Evolutionary conservation across 2,797 vertebrate genomes (phyloP).

Genomic region (Sebastes wilsoni): DNA sequence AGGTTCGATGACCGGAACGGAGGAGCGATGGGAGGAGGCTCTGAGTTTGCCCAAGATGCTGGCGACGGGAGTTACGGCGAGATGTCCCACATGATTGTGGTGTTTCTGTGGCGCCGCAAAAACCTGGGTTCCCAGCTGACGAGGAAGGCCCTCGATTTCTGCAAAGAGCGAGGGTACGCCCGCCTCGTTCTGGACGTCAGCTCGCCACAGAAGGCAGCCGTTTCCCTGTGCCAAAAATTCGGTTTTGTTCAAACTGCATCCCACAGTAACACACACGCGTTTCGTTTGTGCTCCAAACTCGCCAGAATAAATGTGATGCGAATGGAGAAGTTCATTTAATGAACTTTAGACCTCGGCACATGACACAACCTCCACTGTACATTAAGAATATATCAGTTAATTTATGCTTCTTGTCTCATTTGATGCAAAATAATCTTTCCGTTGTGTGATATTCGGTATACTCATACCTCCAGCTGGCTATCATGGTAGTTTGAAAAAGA

Average conservation of each 20-base stretch:
- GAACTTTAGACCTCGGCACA: background rate
- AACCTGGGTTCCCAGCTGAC: constrained; percentile 61
- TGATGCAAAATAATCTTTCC: background rate
- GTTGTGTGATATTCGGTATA: background rate
- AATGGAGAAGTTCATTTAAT: constrained; percentile 76
- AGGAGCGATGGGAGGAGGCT: background rate
- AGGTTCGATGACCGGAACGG: constrained; percentile 60
- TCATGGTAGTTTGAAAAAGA: constrained; percentile 15
- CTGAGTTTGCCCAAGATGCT: background rate
- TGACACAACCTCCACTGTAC: background rate
- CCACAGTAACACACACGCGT: constrained; percentile 60
- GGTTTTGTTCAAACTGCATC: constrained; percentile 70
- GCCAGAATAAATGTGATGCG: constrained; percentile 68
- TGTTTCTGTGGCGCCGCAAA: constrained; percentile 54
- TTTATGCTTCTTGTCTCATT: constrained; percentile 36
- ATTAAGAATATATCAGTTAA: constrained; percentile 30
- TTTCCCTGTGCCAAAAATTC: constrained; percentile 59
- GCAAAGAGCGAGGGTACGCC: constrained; percentile 65
- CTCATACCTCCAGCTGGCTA: background rate
- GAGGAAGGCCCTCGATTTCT: constrained; percentile 71
- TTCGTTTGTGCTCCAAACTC: constrained; percentile 69
- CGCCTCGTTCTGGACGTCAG: constrained; percentile 63
- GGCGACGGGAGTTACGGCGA: constrained; percentile 57
- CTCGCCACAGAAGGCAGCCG: constrained; percentile 65
- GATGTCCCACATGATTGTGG: constrained; percentile 65